Percentiles rank a stretch among this genome's conserved stretches.
phyloP scores from a whole-genome alignment of 2,113 vertebrate genomes.

The Arenaria interpres region DNA sequence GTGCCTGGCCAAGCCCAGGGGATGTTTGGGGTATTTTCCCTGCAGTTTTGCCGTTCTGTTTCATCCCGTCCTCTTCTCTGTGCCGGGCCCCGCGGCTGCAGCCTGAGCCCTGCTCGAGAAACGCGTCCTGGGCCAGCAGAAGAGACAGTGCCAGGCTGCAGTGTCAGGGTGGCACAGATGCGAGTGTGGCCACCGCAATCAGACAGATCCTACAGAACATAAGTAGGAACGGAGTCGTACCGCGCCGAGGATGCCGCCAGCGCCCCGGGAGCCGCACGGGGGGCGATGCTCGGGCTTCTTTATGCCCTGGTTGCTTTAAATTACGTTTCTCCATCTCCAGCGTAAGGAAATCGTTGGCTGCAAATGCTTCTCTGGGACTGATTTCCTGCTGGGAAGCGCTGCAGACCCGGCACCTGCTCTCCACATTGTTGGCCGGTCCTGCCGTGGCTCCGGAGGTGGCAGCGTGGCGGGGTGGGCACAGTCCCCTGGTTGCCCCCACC shows the following conservation, averaged over 20 bases:
- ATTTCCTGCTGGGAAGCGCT: not conserved
- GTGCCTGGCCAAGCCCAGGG: not conserved
- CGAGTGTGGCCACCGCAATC: too few relatives aligned
- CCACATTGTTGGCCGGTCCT: not conserved
- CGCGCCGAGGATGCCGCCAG: fast-evolving
- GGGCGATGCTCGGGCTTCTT: not conserved
- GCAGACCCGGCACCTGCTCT: not conserved
- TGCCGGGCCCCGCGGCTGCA: not conserved
- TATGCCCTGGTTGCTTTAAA: not conserved
- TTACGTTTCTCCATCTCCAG: not conserved
- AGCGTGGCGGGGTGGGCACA: fast-evolving
- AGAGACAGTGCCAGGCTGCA: not conserved
- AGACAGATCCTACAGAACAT: not conserved
- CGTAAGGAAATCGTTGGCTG: not conserved
- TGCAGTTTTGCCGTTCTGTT: not conserved
- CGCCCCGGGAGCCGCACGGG: fast-evolving
- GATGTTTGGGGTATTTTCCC: not conserved
- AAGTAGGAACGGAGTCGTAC: not conserved
- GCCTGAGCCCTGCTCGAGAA: not conserved
- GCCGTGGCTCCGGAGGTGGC: not conserved
- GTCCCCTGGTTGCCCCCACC: not conserved
- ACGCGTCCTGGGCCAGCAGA: fast-evolving
- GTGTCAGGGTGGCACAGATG: fast-evolving
- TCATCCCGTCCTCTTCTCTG: not conserved
- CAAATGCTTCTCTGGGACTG: not conserved